Evolutionary conservation across 92 coral and sea anemone genomes (phyloP).

Genomic region (Plumapathes pennacea): DNA sequence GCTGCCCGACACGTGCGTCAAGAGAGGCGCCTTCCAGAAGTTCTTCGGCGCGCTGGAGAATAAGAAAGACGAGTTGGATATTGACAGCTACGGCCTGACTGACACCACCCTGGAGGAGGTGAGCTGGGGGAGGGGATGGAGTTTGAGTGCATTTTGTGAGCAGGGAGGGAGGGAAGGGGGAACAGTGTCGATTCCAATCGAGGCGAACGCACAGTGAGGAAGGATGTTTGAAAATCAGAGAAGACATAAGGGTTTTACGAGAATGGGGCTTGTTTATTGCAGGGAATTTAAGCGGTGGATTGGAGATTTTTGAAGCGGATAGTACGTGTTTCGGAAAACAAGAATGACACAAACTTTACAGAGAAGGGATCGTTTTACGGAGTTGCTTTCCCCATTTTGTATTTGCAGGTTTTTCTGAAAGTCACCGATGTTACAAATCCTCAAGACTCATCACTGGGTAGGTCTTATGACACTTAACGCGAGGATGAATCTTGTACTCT

Average conservation of each 20-base stretch:
- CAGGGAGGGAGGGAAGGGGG: neutral
- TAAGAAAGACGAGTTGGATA: conserved; percentile 70
- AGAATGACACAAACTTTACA: too few species aligned
- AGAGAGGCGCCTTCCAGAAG: conserved; percentile 82
- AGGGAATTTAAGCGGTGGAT: neutral
- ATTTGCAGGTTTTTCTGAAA: conserved; percentile 86
- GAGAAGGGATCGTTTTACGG: too few species aligned
- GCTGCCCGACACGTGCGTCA: conserved; percentile 87
- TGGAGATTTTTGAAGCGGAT: neutral
- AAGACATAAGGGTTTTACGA: neutral
- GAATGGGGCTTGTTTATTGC: neutral
- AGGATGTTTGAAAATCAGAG: neutral
- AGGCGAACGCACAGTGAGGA: neutral
- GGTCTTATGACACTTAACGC: too few species aligned
- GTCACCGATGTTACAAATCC: conserved; percentile 83
- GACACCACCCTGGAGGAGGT: conserved; percentile 96
- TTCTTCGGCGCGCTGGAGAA: conserved; percentile 80
- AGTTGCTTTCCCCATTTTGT: too few species aligned
- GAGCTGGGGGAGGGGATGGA: too few species aligned
- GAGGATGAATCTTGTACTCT: too few species aligned
- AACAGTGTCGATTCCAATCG: neutral
- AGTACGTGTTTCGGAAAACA: too few species aligned
- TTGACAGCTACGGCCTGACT: conserved; percentile 86
- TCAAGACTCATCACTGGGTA: too few species aligned
- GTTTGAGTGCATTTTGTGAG: too few species aligned